Conservation (phyloP, 2,113 vertebrate genomes). For the Rhynchomys soricoides region DNA sequence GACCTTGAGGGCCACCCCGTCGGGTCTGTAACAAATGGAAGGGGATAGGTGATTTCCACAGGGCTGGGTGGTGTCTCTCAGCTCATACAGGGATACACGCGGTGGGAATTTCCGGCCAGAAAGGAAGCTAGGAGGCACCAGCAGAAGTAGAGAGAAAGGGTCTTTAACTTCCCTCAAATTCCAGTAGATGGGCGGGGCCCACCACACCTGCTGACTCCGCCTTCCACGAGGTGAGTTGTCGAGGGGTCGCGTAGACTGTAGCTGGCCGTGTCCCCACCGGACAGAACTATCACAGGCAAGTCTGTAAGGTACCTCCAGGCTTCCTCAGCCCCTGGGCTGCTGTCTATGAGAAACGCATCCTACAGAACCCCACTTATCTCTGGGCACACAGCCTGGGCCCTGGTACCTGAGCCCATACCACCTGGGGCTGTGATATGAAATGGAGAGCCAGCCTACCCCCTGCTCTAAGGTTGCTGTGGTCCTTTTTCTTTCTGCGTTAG, state of each 20-base stretch:
- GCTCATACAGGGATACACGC: fast-evolving
- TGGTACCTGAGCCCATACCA: not conserved
- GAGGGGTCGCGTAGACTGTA: not conserved
- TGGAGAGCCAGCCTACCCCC: not conserved
- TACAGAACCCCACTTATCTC: not conserved
- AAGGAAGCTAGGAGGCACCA: fast-evolving
- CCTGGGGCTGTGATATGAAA: not conserved
- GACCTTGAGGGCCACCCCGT: not conserved
- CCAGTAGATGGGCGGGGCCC: not conserved
- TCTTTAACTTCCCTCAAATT: not conserved
- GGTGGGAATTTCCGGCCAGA: not conserved
- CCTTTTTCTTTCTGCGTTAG: not conserved
- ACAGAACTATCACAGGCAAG: not conserved
- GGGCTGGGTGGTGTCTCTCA: not conserved
- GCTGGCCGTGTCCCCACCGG: not conserved
- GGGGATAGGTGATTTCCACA: not conserved
- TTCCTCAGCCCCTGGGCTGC: not conserved
- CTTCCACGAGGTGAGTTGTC: fast-evolving
- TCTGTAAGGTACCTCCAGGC: not conserved
- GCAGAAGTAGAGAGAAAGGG: fast-evolving
- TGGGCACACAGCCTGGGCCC: fast-evolving
- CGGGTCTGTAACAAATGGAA: not conserved
- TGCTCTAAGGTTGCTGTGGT: not conserved
- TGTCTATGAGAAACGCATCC: not conserved
- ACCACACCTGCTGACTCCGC: fast-evolving